Evolutionary conservation across 2,113 vertebrate species (phyloP).

Genomic region (Centropus bengalensis): DNA sequence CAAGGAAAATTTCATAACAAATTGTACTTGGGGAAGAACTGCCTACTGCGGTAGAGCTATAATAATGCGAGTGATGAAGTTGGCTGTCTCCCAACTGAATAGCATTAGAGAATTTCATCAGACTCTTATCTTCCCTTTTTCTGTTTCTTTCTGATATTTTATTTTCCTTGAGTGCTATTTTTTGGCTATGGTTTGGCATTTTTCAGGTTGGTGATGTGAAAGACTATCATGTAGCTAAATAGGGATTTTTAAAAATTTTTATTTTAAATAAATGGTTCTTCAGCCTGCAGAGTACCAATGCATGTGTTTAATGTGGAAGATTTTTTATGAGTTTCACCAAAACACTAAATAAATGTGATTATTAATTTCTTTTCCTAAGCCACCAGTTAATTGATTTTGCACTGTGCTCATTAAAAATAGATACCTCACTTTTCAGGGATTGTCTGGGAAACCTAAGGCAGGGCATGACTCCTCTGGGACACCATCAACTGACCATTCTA

Average conservation of each 20-base stretch:
- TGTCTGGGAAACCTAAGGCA: constrained; percentile 74
- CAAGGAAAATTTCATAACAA: neutral
- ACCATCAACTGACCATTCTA: constrained; percentile 75
- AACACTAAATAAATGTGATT: constrained; percentile 61
- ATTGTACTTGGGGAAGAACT: constrained; percentile 2
- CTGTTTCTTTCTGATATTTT: constrained; percentile 4
- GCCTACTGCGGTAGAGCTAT: neutral
- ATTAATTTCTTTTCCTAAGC: constrained; percentile 73
- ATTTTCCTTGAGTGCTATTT: constrained; percentile 18
- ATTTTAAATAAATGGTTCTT: constrained; percentile 11
- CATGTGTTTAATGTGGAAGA: neutral
- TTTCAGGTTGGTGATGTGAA: neutral
- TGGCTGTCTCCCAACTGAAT: constrained; percentile 30
- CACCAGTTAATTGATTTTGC: constrained; percentile 77
- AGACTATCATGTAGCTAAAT: neutral
- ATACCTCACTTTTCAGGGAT: constrained; percentile 73
- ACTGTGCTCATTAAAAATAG: constrained; percentile 81
- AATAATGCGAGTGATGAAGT: neutral
- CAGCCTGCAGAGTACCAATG: neutral
- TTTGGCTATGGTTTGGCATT: neutral
- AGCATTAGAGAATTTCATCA: constrained; percentile 41
- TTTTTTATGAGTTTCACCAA: constrained; percentile 53
- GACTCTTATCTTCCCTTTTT: constrained; percentile 16
- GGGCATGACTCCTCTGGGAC: constrained; percentile 68
- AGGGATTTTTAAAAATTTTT: neutral